Percentiles rank a stretch among this genome's conserved stretches.
phyloP scores from a whole-genome alignment of 2,888 invertebrate genomes.

The Blastobasis lacticolella region DNA sequence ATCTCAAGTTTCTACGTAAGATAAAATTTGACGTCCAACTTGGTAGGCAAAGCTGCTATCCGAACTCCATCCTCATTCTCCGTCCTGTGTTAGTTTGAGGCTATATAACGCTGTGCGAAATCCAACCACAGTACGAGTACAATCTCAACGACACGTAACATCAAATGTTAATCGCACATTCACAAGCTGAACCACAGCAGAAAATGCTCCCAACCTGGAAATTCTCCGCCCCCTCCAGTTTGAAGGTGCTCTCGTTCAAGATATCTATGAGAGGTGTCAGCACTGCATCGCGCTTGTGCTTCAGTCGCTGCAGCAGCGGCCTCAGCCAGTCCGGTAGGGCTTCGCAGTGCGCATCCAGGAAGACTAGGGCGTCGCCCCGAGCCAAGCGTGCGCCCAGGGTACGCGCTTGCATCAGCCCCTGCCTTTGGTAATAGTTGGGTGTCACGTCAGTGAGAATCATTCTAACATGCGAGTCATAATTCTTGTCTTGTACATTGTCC shows the following conservation, averaged over 20 bases:
- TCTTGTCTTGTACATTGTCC: conserved; percentile 28
- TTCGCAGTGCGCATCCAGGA: conserved; percentile 95
- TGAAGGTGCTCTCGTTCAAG: conserved; percentile 49
- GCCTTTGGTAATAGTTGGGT: no score
- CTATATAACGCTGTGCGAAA: no score
- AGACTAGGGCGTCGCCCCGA: conserved; percentile 86
- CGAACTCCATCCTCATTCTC: no score
- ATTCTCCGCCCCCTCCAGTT: conserved; percentile 41
- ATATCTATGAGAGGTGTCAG: conserved; percentile 96
- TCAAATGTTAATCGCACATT: no score
- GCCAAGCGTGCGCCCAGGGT: conserved; percentile 89
- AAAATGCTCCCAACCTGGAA: conserved; percentile 40
- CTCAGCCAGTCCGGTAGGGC: conserved; percentile 86
- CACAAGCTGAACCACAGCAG: no score
- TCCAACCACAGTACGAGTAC: no score
- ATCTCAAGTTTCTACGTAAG: no score
- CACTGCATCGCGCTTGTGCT: conserved; percentile 81
- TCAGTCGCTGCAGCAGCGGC: conserved; percentile 83
- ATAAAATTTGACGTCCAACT: no score
- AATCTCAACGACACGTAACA: no score
- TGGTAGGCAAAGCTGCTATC: no score
- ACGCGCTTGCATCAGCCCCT: conserved; percentile 92
- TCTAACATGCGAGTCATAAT: conserved; percentile 62
- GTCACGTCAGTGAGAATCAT: no score
- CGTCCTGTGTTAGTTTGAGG: no score